Conservation (phyloP, 2,113 vertebrate species). For the Epinephelus moara region DNA sequence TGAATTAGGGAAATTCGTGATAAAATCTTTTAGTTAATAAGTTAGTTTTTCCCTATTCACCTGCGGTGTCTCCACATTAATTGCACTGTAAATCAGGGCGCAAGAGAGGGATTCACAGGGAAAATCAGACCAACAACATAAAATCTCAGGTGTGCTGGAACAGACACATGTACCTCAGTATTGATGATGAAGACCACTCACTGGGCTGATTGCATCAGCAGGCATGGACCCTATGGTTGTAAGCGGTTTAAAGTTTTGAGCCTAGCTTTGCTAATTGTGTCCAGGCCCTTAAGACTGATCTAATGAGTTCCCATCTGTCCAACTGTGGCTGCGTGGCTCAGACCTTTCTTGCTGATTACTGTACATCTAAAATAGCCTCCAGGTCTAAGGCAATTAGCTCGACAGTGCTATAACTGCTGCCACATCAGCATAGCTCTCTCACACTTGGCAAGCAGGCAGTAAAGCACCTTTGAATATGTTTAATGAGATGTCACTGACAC, state of each 20-base stretch:
- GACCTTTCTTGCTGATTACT: constrained; percentile 65
- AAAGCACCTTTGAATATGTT: neutral
- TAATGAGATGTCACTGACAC: neutral
- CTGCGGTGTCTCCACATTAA: neutral
- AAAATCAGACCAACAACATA: neutral
- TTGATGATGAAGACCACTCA: constrained; percentile 20
- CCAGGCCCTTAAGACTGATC: constrained; percentile 63
- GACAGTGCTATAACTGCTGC: constrained; percentile 11
- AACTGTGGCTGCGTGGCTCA: constrained; percentile 36
- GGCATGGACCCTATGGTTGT: constrained; percentile 48
- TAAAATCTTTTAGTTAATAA: too few relatives aligned
- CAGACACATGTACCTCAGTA: neutral
- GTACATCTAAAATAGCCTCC: constrained; percentile 53
- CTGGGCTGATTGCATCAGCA: constrained; percentile 32
- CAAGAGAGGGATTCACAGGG: neutral
- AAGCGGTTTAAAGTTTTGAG: constrained; percentile 78
- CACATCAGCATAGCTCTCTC: constrained; percentile 24
- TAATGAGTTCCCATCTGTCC: constrained; percentile 75
- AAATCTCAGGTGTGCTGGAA: neutral
- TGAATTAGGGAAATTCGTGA: too few relatives aligned
- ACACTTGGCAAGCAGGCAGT: constrained; percentile 11
- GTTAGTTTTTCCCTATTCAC: too few relatives aligned
- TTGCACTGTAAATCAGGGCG: neutral
- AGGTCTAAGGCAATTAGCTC: constrained; percentile 55
- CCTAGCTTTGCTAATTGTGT: constrained; percentile 73